Base-by-base conservation (phyloP, 2,113 vertebrate species). In the Orthonyx spaldingii region DNA sequence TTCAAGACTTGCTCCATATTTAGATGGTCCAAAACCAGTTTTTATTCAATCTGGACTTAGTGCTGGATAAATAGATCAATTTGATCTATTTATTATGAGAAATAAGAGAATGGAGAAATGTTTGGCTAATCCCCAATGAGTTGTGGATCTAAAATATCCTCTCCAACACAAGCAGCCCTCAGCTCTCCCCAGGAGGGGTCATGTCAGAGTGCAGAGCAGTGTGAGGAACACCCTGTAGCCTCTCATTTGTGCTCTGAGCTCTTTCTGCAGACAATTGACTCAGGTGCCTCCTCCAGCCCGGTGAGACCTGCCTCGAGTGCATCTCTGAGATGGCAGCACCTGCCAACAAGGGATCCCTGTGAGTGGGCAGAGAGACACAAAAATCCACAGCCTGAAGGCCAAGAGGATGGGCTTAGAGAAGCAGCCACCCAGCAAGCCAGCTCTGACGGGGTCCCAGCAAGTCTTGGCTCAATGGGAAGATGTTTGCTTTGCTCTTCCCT, bases 41-140 rank as follows among this genome's bases (percentile, higher is more conserved):
- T 70, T 81, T 79, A 44, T 78, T 75, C 61, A 68, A 3, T 82
- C 44, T 89, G 44, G 77, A 86, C 64, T 78, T 61, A 35, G 27
- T 52, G 64, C 49, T 90, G 77, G 60, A n/a, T 69, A 83, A 80
- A 89, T 65, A 91, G 68, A 78, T 78, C n/a, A 13, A 35, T 92
- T 89, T 75, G 46, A 74, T 86, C 60, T 89, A 55, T 74, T 86
- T 92, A 37, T 87, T 75, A 44, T 30, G 46, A 79, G 56, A 57
- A 84, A 55, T 77, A 47, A 47, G 50, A 74, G 30, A 66, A 39
- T 26, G 5, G 37, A 81, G 76, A 60, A 84, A 59, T 9, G 24
- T 84, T 90, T 90, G 89, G 41, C 35, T 84, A 68, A 75, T 81
- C 37, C 76, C 47, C 2, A 4, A 2, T 37, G 44, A 81, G 27